Conservation (phyloP, 2,113 vertebrate species). For the Oxyruncus cristatus region DNA sequence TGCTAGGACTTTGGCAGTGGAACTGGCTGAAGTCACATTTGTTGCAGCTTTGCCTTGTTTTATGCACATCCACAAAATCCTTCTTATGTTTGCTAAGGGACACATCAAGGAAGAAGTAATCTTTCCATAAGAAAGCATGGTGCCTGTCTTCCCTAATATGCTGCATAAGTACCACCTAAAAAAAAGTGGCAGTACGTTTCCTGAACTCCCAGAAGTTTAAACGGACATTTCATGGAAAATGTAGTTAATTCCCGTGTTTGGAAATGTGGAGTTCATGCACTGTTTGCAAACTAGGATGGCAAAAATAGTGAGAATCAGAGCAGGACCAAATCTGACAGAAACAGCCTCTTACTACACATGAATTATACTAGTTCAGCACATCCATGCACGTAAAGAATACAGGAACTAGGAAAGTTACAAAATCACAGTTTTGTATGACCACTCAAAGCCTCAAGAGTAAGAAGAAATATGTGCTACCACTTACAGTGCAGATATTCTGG, state of each 20-base stretch:
- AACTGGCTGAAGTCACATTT: slow-evolving; percentile 31
- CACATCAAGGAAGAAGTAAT: background rate
- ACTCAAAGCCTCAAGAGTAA: background rate
- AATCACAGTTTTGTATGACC: background rate
- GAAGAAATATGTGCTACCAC: background rate
- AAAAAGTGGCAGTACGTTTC: background rate
- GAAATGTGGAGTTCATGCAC: background rate
- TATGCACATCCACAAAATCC: background rate
- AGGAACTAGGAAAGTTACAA: slow-evolving; percentile 2
- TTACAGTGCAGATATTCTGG: background rate
- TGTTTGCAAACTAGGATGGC: background rate
- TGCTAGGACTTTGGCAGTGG: slow-evolving; percentile 1
- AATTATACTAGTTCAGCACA: background rate
- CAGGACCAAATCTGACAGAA: background rate
- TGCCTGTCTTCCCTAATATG: background rate
- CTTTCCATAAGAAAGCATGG: background rate
- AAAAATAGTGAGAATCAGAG: background rate
- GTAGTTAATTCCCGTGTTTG: background rate
- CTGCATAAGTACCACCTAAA: background rate
- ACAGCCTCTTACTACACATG: accelerated
- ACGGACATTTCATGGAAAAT: background rate
- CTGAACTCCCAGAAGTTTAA: background rate
- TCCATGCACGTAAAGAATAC: background rate
- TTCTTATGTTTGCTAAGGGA: background rate
- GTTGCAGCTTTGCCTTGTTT: background rate